Base-by-base conservation (phyloP, 2,113 vertebrate genomes). In the Prolemur simus region DNA sequence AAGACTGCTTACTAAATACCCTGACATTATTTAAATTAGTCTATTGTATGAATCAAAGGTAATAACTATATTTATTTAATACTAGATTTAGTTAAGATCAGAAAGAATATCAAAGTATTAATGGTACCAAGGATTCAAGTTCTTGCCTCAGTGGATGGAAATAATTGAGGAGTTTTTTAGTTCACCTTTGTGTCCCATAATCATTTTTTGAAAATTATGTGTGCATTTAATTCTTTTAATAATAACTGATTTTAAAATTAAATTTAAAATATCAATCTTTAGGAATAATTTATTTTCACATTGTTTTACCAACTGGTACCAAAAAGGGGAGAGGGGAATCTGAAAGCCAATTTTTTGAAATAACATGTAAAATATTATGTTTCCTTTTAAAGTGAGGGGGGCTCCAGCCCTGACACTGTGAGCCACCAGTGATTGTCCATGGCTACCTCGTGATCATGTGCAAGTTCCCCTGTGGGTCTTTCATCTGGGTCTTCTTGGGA, bases 271-370 rank as follows among this genome's bases (percentile, higher is more conserved):
- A 74, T 77, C 52, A 60, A 56, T 73, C 71, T 91, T 52, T 93
- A 92, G 27, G 20, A 94, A 86, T 94, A 71, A 85, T 63, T 96
- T 92, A 49, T 77, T 94, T 92, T 88, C 13, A 42, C 85, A 54
- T 68, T 91, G 17, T 94, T 96, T 94, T 74, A 87, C 64, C 74
- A 95, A 89, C 56, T 39, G 11, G 84, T 97, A 76, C 96, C 97
- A 95, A 85, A 95, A 96, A 71, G 37, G 14, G 34, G 23, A 34
- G 60, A 13, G 37, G 17, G 10, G 29, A 39, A 54, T 80, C 74
- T 63, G 17, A 86, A 95, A 88, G 37, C 81, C 82, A 87, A 1
- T 84, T 49, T 84, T 80, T 74, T n/a, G 8, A 91, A 74, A 52
- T 27, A 83, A 52, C 52, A 18, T 21, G 18, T 42, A 25, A 88